Base-by-base conservation (phyloP, 2,888 invertebrate genomes). In the Drosophila formosana region DNA sequence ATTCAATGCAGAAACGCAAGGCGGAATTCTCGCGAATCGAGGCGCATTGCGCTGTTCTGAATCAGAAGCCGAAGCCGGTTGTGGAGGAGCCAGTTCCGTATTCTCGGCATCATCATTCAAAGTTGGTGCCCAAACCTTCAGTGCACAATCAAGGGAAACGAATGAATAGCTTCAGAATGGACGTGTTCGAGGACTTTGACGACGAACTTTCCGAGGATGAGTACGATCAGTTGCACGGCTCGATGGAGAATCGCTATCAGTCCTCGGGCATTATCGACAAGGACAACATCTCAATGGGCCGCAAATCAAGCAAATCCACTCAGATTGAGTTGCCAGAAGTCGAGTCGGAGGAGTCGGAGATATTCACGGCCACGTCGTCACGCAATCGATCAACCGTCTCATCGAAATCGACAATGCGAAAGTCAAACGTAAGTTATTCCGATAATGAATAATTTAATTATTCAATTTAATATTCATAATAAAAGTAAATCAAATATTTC, bases 1-100 rank as follows among this genome's bases (percentile, higher is more conserved):
- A 28, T 13, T 28, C 1, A 23, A 13, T 41, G 7, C 50, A 74
- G 75, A 77, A 75, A 51, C 75, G 75, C 6, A 67, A 77, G 34
- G 61, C 55, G 4, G 78, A 75, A 18, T 73, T 77, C 2, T 57
- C 43, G 1, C 55, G 11, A 41, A 77, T 77, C 8, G 68, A 58
- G 43, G 52, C 50, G 0, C 6, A 64, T 8, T 75, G 75, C n/a
- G 13, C 34, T 4, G 0, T 55, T 3, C 3, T 75, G 28, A 64
- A 55, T 0, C 23, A 28, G 46, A 60, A 51, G 13, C 23, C 8
- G 2, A 8, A 1, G 3, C 39, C 37, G 0, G 4, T 1, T 3
- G 56, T 37, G 0, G 34, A 13, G 0, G 1, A 8, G 8, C 7
- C 1, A 8, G 0, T 0, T 4, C 0, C 1, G 3, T 6, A 28